Evolutionary conservation across 2,888 invertebrate genomes (phyloP), one percentile per base, ranked within the genome.

Genomic region (Uloborus plumipes): DNA sequence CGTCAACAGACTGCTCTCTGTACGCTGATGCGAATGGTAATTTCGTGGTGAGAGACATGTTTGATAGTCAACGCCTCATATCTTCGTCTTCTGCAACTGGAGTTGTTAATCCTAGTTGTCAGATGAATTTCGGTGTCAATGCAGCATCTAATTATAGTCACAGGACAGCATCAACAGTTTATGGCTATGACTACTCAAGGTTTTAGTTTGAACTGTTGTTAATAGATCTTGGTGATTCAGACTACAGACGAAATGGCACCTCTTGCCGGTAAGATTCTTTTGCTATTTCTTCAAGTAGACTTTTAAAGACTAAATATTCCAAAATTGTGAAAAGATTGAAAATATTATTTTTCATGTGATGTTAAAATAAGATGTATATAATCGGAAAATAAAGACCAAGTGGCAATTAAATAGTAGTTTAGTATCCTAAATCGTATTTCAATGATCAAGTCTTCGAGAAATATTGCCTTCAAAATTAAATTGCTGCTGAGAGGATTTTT

Each of bases 141-240:
- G 22, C 65, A 22, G 55, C 77, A 18, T 73, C 72, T 15, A 50
- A n/a, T 62, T 76, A 82, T 49, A 72, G 64, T 55, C 79, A 71
- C 49, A 72, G 83, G 77, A 83, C 83, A 75, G 83, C 73, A 26
- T 71, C 82, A 9, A 71, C 74, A 22, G 83, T 83, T 26, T 77
- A 83, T 50, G 72, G 77, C 55, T 83, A 83, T 71, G 83, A 83
- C 76, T 77, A 77, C 64, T 72, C 77, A n/a, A 76, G 73, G 61
- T 83, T 77, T 77, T 83, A 65, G 73, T 47, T 62, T 39, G 47
- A 67, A 80, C 70, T 74, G 64, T 22, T 67, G 62, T 70, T 59
- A 16, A 78, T 62, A 76, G 20, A 61, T 50, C 61, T 69, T 67
- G 49, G 55, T 20, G n/a, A 65, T 47, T 31, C 58, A 39, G 16